Base-by-base conservation (phyloP, 2,113 vertebrate genomes). In the Equus przewalskii region DNA sequence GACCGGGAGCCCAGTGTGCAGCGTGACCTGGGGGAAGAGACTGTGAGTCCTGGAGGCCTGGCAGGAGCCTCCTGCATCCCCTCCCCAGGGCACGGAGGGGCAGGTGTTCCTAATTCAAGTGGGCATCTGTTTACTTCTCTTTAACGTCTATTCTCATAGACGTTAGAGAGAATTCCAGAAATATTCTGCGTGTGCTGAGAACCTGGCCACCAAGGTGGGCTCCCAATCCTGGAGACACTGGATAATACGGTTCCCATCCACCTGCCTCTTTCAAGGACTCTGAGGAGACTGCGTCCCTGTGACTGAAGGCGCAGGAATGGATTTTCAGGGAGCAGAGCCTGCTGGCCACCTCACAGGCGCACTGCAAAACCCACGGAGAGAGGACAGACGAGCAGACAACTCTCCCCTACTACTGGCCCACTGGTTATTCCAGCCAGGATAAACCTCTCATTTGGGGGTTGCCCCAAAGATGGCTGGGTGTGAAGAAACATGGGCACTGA, bases 1-100 rank as follows among this genome's bases (percentile, higher is more conserved):
- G 97, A 99, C 99, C 0, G 99, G 99, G 85, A 99, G 98, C 51
- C 99, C 99, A 3, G 99, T 99, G 98, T 99, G 99, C 89, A 99
- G 99, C 0, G 99, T 99, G 96, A 99, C 99, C 99, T 99, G 98
- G 64, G 88, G 92, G 0, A 80, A 1, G 58, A 98, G 80, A 94
- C 49, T 19, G 65, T 95, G 84, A 98, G 95, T 95, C 83, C 88
- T 80, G 80, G 26, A 83, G 49, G 28, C n/a, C 41, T 44, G 2
- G 0, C 3, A 26, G 72, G 36, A 21, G 12, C 22, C 33, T 24
- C 6, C 4, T 33, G 11, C 54, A 21, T 4, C 13, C 56, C 75
- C 46, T 70, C 18, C n/a, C 72, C 15, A 44, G 67, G 28, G 24
- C 36, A 41, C n/a, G 2, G 76, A 14, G 51, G 51, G 51, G 51